Conservation (phyloP, 1,140 invertebrate genomes). For the Drosophila watanabei region DNA sequence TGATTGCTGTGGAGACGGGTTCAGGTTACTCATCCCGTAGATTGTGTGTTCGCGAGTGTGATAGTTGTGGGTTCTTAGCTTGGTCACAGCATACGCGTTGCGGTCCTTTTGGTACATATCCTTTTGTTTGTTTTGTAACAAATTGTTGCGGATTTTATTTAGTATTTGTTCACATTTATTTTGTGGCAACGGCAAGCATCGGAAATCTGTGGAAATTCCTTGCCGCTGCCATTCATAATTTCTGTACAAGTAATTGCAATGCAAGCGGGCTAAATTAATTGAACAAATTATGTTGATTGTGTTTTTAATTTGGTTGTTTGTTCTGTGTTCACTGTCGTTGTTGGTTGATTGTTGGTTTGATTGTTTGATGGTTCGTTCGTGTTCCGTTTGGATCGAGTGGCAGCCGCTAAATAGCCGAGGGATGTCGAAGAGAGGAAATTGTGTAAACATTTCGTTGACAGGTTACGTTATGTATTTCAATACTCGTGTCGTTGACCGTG, state of each 20-base stretch:
- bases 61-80: constrained; percentile 43
- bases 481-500: constrained; percentile 98
- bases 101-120: constrained; percentile 16
- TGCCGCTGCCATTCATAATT: constrained; percentile 6
- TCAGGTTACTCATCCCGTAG: constrained; percentile 3
- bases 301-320: constrained; percentile 49
- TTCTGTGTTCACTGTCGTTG: constrained; percentile 64
- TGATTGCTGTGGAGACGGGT: constrained; percentile 22
- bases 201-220: constrained; percentile 6
- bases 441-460: constrained; percentile 86
- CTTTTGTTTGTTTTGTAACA: constrained; percentile 12
- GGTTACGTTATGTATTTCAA: constrained; percentile 98
- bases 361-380: constrained; percentile 41
- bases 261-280: constrained; percentile 46
- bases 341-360: constrained; percentile 57
- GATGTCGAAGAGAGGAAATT: constrained; percentile 56
- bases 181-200: background rate
- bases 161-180: constrained; percentile 13
- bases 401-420: constrained; percentile 2
- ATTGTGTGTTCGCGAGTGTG: constrained; percentile 30
- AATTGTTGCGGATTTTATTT: constrained; percentile 14
- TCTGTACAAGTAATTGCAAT: constrained; percentile 61
- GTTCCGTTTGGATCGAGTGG: constrained; percentile 19
- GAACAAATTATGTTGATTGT: constrained; percentile 50
- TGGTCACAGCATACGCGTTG: constrained; percentile 40